A percentile compares a stretch with the other conserved stretches of the same genome.
Conservation (phyloP, 92 coral and sea anemone species). For the Parazoanthus atlanticus region DNA sequence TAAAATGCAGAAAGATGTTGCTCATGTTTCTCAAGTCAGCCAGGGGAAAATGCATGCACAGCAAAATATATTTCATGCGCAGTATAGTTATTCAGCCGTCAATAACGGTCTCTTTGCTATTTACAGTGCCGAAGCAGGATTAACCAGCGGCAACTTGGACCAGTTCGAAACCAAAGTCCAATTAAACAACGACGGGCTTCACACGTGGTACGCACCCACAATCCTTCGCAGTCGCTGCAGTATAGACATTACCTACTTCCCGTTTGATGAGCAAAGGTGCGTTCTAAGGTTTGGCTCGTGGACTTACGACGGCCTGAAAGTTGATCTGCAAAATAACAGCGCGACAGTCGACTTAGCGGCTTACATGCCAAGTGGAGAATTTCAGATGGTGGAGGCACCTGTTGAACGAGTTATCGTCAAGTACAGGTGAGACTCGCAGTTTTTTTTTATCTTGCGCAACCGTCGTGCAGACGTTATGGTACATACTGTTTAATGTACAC, state of each 20-base stretch:
- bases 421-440: slow-evolving; percentile 37
- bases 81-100: too few relatives aligned
- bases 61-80: too few relatives aligned
- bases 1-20: too few relatives aligned
- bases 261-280: slow-evolving; percentile 89
- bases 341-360: slow-evolving; percentile 65
- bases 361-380: slow-evolving; percentile 88
- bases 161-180: slow-evolving; percentile 32
- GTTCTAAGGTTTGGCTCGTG: slow-evolving; percentile 84
- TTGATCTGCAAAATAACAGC: slow-evolving; percentile 62
- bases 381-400: slow-evolving; percentile 77
- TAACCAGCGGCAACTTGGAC: neutral
- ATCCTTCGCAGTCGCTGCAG: slow-evolving; percentile 81
- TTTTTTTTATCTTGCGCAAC: slow-evolving; percentile 39
- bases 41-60: too few relatives aligned
- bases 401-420: slow-evolving; percentile 61
- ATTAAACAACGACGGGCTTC: slow-evolving; percentile 15
- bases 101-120: too few relatives aligned
- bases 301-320: slow-evolving; percentile 87
- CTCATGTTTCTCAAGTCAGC: too few relatives aligned
- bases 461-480: neutral
- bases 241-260: slow-evolving; percentile 81
- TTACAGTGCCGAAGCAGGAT: neutral
- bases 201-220: slow-evolving; percentile 74
- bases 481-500: neutral